Base-by-base conservation (phyloP, 2,888 invertebrate species). In the Fabriciana adippe region DNA sequence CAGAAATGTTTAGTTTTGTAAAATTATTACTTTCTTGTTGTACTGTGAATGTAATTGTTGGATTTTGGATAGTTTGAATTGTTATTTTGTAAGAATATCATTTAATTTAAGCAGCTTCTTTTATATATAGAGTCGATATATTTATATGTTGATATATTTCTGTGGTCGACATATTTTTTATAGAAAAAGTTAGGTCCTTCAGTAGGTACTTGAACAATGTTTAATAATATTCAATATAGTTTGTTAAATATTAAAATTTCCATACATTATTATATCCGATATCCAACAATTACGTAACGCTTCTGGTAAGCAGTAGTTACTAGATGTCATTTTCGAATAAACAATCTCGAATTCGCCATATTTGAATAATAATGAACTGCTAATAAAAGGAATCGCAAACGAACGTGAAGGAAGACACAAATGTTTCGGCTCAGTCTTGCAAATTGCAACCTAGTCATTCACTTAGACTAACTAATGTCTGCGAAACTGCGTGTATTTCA, bases 361-460 rank as follows among this genome's bases (percentile, higher is more conserved):
- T 35, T 62, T 55, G 21, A 0, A 48, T 57, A 60, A 67, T 48
- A 26, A 48, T 41, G 55, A 66, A 66, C 64, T 70, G 70, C 67
- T 68, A 55, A 41, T 26, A 51, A 57, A 47, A 64, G 41, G 54
- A 61, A 57, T 51, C 45, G 45, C 6, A 55, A 53, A 21, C 31
- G 4, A 26, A 26, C 26, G 26, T 26, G 35, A 67, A 74, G 74
- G 72, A 74, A 76, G 78, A 76, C 70, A 72, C 11, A 76, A 78
- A 77, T 75, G 75, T 75, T 68, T 81, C 72, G 74, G 68, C 76
- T 78, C 78, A 78, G 76, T 79, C 79, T 83, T 84, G 88, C 26
- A 26, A 26, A 5, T 84, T 90, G 90, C 91, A 90, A 91, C 88
- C 92, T 92, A 92, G 92, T 92, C 92, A 92, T 87, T 88, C 87